Conservation (phyloP, 2,797 vertebrate species). For the Helicolenus hilgendorfi region DNA sequence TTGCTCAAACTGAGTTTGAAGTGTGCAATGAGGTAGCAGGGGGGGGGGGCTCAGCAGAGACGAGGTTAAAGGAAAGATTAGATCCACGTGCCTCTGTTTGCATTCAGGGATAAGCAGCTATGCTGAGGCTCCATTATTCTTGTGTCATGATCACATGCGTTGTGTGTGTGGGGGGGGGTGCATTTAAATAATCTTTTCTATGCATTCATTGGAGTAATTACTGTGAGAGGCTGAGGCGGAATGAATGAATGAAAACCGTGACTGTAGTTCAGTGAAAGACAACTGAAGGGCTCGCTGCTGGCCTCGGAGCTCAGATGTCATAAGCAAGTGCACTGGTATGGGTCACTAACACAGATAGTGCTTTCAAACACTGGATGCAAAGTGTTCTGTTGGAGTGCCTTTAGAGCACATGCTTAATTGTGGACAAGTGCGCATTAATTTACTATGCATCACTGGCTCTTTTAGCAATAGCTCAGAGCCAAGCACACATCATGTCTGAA, state of each 20-base stretch:
- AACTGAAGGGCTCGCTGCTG: slow-evolving; percentile 39
- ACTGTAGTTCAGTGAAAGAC: slow-evolving; percentile 32
- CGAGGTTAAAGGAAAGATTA: slow-evolving; percentile 81
- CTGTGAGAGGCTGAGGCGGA: neutral
- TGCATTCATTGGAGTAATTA: slow-evolving; percentile 45
- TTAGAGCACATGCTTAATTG: slow-evolving; percentile 70
- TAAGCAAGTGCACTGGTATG: slow-evolving; percentile 55
- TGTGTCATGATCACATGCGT: slow-evolving; percentile 62
- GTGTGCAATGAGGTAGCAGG: slow-evolving; percentile 40
- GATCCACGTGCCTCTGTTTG: slow-evolving; percentile 76
- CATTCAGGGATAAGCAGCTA: slow-evolving; percentile 69
- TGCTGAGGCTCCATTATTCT: slow-evolving; percentile 63
- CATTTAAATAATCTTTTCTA: slow-evolving; percentile 63
- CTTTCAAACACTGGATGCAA: slow-evolving; percentile 50
- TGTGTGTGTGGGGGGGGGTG: neutral
- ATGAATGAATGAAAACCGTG: slow-evolving; percentile 14
- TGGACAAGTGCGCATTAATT: slow-evolving; percentile 75
- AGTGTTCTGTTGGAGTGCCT: slow-evolving; percentile 67
- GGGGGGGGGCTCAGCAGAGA: slow-evolving; percentile 21
- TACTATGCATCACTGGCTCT: slow-evolving; percentile 44
- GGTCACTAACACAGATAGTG: slow-evolving; percentile 66
- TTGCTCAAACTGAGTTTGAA: slow-evolving; percentile 71
- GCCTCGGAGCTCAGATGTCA: slow-evolving; percentile 48
- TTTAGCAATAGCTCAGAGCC: slow-evolving; percentile 55
- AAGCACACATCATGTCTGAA: slow-evolving; percentile 10